These are phyloP conservation scores for Torymus auratus DNA, from an alignment of 2,888 invertebrate genomes.

Conservation along the genomic window DNA sequence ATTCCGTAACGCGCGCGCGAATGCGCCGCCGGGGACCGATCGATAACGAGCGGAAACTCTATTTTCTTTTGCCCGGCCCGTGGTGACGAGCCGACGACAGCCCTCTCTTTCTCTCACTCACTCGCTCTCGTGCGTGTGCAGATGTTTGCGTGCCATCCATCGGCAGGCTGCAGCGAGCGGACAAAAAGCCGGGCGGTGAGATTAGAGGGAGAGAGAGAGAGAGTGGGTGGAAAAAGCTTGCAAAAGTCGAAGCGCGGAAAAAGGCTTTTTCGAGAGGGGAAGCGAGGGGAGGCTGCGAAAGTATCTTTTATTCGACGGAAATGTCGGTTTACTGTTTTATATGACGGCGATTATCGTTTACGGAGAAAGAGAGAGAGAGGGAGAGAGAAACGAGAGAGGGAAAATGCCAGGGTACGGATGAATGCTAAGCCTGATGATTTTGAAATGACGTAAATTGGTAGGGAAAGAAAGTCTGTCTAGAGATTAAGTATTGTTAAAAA, in stretches of 20 bases:
- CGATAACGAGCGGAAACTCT: conserved; percentile 31
- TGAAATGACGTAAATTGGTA: too few species aligned
- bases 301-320: too few species aligned
- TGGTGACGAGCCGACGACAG: too few species aligned
- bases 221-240: conserved; percentile 2
- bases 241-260: not conserved
- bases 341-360: too few species aligned
- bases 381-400: too few species aligned
- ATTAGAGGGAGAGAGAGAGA: conserved; percentile 31
- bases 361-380: too few species aligned
- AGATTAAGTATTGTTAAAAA: too few species aligned
- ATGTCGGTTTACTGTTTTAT: too few species aligned
- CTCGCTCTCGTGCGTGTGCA: not conserved
- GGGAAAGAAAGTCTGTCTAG: too few species aligned
- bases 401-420: too few species aligned
- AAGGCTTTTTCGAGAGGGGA: not conserved
- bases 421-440: too few species aligned
- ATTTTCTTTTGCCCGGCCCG: conserved; percentile 15
- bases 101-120: too few species aligned
- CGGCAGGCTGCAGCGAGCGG: not conserved
- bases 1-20: not conserved
- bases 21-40: not conserved
- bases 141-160: conserved; percentile 4
- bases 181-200: not conserved
- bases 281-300: not conserved